These are phyloP conservation scores for Achlya flavicornis DNA, from an alignment of 2,888 invertebrate species.

Conservation along the genomic window DNA sequence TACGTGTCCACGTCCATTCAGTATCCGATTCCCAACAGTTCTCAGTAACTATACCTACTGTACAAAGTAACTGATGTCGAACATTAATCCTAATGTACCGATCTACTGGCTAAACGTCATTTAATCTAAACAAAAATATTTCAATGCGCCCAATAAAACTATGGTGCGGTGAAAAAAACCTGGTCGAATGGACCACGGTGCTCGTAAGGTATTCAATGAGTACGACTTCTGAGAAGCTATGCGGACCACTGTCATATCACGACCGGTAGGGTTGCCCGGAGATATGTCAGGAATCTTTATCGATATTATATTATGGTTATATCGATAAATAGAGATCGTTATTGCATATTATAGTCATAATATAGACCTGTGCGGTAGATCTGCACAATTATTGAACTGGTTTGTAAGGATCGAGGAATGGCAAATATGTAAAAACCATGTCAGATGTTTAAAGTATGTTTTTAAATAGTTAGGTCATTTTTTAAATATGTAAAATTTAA, in stretches of 20 bases:
- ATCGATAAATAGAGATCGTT: constrained; percentile 17
- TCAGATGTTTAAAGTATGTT: too few relatives aligned
- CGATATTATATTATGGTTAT: constrained; percentile 38
- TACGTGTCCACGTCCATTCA: constrained; percentile 31
- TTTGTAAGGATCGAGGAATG: background rate
- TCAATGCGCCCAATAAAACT: constrained; percentile 80
- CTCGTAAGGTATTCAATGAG: constrained; percentile 79
- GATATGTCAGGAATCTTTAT: constrained; percentile 42
- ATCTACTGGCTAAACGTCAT: constrained; percentile 75
- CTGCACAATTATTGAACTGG: background rate
- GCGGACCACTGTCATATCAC: constrained; percentile 80
- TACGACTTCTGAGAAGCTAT: constrained; percentile 79
- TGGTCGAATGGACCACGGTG: constrained; percentile 61
- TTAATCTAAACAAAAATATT: constrained; percentile 83
- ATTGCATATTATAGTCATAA: constrained; percentile 19
- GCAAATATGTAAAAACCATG: background rate
- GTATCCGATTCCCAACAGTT: constrained; percentile 57
- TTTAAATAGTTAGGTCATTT: background rate
- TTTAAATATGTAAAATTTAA: too few relatives aligned
- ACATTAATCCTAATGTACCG: constrained; percentile 83
- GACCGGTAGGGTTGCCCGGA: constrained; percentile 62
- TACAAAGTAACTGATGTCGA: constrained; percentile 71
- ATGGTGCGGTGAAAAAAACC: constrained; percentile 70
- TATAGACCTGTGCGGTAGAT: constrained; percentile 14
- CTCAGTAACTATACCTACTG: constrained; percentile 60